A percentile compares a stretch with the other conserved stretches of the same genome.
Evolutionary conservation across 2,113 vertebrate genomes (phyloP).

Genomic region (Hemicordylus capensis): DNA sequence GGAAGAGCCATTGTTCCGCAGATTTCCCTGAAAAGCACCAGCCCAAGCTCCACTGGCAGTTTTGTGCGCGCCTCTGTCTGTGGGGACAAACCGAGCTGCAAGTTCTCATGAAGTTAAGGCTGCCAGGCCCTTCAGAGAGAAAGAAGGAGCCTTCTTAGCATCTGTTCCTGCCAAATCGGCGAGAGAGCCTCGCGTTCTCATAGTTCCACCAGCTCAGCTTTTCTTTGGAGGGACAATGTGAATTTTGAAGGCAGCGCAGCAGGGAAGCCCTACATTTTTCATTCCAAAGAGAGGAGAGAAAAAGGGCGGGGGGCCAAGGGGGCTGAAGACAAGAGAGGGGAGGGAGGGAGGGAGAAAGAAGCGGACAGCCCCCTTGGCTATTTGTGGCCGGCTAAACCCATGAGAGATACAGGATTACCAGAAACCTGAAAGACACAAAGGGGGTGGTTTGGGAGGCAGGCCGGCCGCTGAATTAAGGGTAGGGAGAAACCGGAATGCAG

Average conservation of each 20-base stretch:
- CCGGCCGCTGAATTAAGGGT: constrained; percentile 55
- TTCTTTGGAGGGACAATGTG: constrained; percentile 73
- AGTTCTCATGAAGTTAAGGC: constrained; percentile 68
- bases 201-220: constrained; percentile 64
- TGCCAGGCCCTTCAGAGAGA: constrained; percentile 55
- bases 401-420: constrained; percentile 60
- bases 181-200: constrained; percentile 62
- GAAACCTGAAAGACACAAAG: constrained; percentile 66
- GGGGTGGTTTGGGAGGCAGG: constrained; percentile 55
- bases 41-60: neutral
- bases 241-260: constrained; percentile 72
- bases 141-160: constrained; percentile 55
- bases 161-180: constrained; percentile 59
- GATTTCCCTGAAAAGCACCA: neutral
- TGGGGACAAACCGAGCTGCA: constrained; percentile 56
- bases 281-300: constrained; percentile 68
- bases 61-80: neutral
- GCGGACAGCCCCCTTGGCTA: constrained; percentile 54
- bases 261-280: constrained; percentile 68
- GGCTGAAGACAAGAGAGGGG: constrained; percentile 57
- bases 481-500: constrained; percentile 32
- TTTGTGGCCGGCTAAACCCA: constrained; percentile 65
- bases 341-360: constrained; percentile 38
- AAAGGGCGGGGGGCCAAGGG: constrained; percentile 54
- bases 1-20: neutral